Evolutionary conservation across 2,113 vertebrate genomes (phyloP), one percentile per base, ranked within the genome.

Genomic region (Etheostoma spectabile): DNA sequence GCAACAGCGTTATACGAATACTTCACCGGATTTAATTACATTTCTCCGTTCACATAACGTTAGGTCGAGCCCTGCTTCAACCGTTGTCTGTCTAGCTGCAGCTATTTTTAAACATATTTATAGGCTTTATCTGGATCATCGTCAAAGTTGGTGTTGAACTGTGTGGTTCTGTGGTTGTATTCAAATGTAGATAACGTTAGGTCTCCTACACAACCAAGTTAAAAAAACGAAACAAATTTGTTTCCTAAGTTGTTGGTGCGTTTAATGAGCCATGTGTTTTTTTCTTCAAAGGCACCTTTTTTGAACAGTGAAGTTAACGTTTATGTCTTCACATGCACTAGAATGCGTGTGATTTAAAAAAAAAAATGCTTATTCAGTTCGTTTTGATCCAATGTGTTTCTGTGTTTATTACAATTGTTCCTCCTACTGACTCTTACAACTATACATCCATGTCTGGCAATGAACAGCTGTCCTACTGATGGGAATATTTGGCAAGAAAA

Each of bases 1-100:
- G 70, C 78, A 66, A 77, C 79, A 74, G 57, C 16, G 60, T 74
- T 74, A 67, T 69, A n/a, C 51, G 61, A 38, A 56, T 48, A 55
- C 15, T 38, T 52, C 3, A 8, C 13, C 19, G 13, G 6, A 21
- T 18, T 27, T 45, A 2, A 46, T 33, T 45, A 3, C 2, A 13
- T 6, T 21, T 75, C 3, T 42, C 33, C 8, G 10, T 7, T 57
- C 21, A 57, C 16, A 42, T 10, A 42, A 42, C 38, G 38, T 42
- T 42, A 21, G 35, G 30, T 67, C 7, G 35, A 42, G 27, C 35
- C 12, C 7, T 1, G 0, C 51, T 55, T 33, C 22, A 71, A 45
- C 35, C 46, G 57, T 62, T 33, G 15, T 52, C 48, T 22, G 11
- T 56, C 0, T 35, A 27, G 33, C 42, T 48, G 46, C 13, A 16